Base-by-base conservation (phyloP, 2,113 vertebrate genomes). In the Heliornis fulica region DNA sequence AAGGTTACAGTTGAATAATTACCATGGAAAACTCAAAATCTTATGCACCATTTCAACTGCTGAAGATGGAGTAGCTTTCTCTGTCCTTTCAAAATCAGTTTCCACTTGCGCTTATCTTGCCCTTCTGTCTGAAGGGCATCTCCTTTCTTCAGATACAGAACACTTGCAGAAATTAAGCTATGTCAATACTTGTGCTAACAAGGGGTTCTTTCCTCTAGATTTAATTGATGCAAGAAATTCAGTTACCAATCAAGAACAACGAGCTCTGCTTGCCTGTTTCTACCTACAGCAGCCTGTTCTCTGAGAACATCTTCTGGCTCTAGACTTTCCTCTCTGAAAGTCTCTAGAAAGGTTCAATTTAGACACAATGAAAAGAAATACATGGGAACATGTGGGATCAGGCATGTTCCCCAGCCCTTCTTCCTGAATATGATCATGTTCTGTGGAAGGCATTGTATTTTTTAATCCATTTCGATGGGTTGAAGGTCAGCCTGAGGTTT, bases 1-100 rank as follows among this genome's bases (percentile, higher is more conserved):
- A 92, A 97, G 93, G 94, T 97, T 96, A 96, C 83, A 84, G 90
- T 79, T 96, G 95, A 97, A 96, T 94, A 95, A 96, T 97, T 94
- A 93, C 92, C 69, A 72, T 31, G 46, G 75, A 93, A 95, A 96
- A 90, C 86, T 84, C 74, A 48, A 86, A 91, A 94, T 94, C 83
- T 78, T 87, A 82, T 78, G 87, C 83, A 80, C 70, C 50, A 69
- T 91, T 96, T 84, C 79, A 69, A 0, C 66, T 46, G 23, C 72
- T 64, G 74, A 83, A 93, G 92, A 90, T 80, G 63, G 48, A 96
- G 80, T 60, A 53, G 28, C 50, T 92, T 82, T 31, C 54, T 32
- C 71, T 53, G 66, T 72, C 84, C 59, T 95, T 88, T 92, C 25
- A 61, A 88, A 90, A 96, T 61, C 4, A 34, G 74, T 76, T 90